Conservation (phyloP, 2,113 vertebrate genomes). For the Brachypodius melanocephalos region DNA sequence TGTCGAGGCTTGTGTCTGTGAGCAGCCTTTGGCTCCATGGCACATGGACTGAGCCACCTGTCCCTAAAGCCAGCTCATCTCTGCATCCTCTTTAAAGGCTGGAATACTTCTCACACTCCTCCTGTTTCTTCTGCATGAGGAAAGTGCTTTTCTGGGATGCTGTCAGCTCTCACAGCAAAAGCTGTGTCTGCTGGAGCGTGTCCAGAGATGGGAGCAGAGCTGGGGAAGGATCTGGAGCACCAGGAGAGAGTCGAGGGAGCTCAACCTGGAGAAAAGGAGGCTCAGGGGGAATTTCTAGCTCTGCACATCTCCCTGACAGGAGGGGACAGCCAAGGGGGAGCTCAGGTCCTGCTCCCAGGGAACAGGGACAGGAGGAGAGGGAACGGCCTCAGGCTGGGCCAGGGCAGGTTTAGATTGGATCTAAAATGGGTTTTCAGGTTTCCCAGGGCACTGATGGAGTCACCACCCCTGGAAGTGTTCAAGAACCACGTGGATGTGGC, state of each 20-base stretch:
- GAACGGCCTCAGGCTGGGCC: rapidly evolving
- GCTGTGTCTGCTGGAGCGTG: not conserved
- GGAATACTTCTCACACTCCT: not conserved
- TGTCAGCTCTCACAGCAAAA: not conserved
- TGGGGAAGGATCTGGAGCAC: not conserved
- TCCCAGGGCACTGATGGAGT: not conserved
- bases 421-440: not conserved
- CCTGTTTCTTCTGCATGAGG: not conserved
- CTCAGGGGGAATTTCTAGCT: not conserved
- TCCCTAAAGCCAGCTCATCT: not conserved
- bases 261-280: not conserved
- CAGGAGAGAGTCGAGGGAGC: not conserved
- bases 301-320: not conserved
- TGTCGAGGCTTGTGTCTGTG: not conserved
- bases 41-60: not conserved
- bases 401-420: not conserved
- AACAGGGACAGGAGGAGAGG: not conserved
- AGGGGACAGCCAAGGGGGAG: rapidly evolving
- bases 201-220: not conserved
- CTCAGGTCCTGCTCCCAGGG: not conserved
- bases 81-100: not conserved
- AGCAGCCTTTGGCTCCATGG: not conserved
- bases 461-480: not conserved
- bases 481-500: not conserved
- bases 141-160: not conserved